phyloP scores from a whole-genome alignment of 2,113 vertebrate genomes.

The Cettia cetti region DNA sequence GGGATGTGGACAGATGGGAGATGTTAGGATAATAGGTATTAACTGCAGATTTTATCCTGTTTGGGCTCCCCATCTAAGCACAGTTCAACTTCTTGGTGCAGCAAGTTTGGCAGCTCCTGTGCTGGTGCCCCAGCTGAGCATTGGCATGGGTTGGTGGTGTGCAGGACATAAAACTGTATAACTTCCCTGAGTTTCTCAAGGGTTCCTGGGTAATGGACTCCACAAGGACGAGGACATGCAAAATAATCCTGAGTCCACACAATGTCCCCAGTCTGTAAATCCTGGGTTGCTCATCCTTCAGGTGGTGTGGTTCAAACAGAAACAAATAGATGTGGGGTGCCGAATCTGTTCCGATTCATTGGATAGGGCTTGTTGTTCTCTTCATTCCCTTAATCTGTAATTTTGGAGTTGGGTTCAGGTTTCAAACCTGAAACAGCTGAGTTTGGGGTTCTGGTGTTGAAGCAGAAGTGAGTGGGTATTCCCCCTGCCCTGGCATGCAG shows the following conservation, averaged over 20 bases:
- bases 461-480: neutral
- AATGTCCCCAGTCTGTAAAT: neutral
- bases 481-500: neutral
- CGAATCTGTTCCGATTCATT: neutral
- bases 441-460: neutral
- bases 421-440: neutral
- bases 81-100: neutral
- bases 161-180: neutral
- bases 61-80: neutral
- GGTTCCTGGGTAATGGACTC: neutral
- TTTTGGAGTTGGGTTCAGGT: neutral
- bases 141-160: neutral
- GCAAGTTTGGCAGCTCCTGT: neutral
- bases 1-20: conserved; percentile 53
- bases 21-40: conserved; percentile 52
- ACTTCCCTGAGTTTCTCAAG: neutral
- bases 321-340: neutral
- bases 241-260: neutral
- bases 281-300: neutral
- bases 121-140: neutral
- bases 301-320: rapidly evolving
- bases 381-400: neutral
- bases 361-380: neutral
- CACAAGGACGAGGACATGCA: neutral
- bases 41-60: conserved; percentile 24